These are phyloP conservation scores for Nanorana parkeri DNA, from an alignment of 2,113 vertebrate genomes.

Conservation along the genomic window DNA sequence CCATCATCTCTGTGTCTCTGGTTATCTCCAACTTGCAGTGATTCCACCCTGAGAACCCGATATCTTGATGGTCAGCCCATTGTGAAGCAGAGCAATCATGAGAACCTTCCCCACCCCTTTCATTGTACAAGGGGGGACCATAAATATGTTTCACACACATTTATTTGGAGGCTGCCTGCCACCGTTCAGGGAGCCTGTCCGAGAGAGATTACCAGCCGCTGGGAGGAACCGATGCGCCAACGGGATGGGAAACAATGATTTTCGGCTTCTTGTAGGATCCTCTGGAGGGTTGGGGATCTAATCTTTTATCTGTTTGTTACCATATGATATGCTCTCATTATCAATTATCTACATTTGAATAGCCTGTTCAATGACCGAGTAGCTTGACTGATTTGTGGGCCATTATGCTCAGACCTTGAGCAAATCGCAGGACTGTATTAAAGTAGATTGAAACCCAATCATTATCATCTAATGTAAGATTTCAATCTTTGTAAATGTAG, in stretches of 20 bases:
- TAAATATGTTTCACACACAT: conserved; percentile 65
- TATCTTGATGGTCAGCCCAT: conserved; percentile 35
- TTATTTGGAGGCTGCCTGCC: conserved; percentile 54
- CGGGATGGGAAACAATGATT: conserved; percentile 72
- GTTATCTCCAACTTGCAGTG: conserved; percentile 40
- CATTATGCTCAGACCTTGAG: neutral
- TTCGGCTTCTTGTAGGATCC: conserved; percentile 65
- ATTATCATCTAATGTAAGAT: too few species aligned
- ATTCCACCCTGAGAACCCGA: conserved; percentile 39
- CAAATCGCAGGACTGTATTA: neutral
- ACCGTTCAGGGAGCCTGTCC: conserved; percentile 40
- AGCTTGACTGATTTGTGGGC: neutral
- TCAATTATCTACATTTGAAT: conserved; percentile 40
- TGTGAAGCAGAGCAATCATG: conserved; percentile 41
- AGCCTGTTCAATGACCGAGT: neutral
- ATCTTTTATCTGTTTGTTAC: conserved; percentile 7
- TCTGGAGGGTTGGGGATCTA: conserved; percentile 54
- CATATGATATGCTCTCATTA: conserved; percentile 11
- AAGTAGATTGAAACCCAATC: too few species aligned
- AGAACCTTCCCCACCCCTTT: conserved; percentile 23
- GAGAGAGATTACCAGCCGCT: conserved; percentile 62
- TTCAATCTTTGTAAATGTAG: too few species aligned
- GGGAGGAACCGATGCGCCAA: neutral
- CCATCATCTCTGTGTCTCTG: conserved; percentile 43
- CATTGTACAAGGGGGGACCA: conserved; percentile 44